Conservation (phyloP, 2,113 vertebrate genomes). For the Cyprinodon tularosa region DNA sequence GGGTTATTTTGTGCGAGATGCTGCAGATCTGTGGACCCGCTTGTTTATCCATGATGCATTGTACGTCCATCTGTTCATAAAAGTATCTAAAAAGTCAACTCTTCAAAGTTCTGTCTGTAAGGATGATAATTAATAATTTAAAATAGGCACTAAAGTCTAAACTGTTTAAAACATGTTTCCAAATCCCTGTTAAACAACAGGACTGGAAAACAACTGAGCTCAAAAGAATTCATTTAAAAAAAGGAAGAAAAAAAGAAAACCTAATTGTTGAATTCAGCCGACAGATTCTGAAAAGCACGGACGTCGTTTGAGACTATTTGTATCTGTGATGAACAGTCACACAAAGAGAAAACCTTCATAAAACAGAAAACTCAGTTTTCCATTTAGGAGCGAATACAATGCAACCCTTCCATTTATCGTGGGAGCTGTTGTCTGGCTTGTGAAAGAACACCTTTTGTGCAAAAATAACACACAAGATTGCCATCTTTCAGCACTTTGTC, state of each 20-base stretch:
- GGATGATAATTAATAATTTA: not conserved
- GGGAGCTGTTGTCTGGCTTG: conserved; percentile 1
- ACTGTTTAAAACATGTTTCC: not conserved
- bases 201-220: not conserved
- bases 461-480: conserved; percentile 11
- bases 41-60: not conserved
- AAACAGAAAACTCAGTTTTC: not conserved
- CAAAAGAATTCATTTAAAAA: not conserved
- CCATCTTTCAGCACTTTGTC: not conserved
- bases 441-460: conserved; percentile 27
- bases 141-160: not conserved
- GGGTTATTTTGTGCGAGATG: conserved; percentile 2
- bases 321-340: conserved; percentile 2
- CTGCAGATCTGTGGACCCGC: not conserved
- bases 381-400: not conserved
- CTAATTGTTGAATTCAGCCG: not conserved
- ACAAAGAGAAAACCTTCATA: conserved; percentile 20
- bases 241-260: not conserved
- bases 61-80: not conserved
- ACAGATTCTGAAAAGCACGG: not conserved
- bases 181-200: not conserved
- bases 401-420: conserved; percentile 8
- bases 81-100: not conserved
- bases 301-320: conserved; percentile 4
- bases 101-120: not conserved